phyloP scores from a whole-genome alignment of 2,797 vertebrate species.

The Pseudochirops corinnae region DNA sequence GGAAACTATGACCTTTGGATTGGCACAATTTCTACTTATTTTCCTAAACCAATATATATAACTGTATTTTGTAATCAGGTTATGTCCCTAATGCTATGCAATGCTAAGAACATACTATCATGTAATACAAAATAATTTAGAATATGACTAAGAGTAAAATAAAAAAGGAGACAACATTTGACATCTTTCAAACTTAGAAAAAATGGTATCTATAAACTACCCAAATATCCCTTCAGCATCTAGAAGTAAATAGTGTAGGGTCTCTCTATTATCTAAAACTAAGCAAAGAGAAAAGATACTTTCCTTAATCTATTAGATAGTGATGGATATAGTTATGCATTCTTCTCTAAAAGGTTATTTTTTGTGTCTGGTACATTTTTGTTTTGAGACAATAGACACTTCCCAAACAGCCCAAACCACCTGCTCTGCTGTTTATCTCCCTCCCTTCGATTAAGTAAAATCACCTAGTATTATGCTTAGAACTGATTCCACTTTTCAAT shows the following conservation, averaged over 20 bases:
- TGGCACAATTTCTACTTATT: neutral
- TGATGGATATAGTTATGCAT: neutral
- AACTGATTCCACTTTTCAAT: neutral
- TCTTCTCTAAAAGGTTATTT: neutral
- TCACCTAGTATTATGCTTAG: neutral
- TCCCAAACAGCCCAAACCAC: neutral
- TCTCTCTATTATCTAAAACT: neutral
- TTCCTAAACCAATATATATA: neutral
- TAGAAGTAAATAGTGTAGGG: neutral
- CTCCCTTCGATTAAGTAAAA: neutral
- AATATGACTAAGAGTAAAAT: neutral
- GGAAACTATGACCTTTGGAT: conserved; percentile 42
- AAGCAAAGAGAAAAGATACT: neutral
- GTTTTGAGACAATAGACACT: neutral
- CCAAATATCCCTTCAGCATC: neutral
- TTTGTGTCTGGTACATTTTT: neutral
- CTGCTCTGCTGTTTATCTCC: neutral
- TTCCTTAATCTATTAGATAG: neutral
- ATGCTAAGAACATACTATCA: neutral
- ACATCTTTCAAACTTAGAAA: neutral
- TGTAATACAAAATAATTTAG: neutral
- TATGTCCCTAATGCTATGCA: neutral
- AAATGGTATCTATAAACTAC: neutral
- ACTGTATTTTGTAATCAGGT: neutral
- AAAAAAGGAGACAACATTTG: neutral